Evolutionary conservation across 2,797 vertebrate species (phyloP).

Genomic region (Lophotriccus pileatus): DNA sequence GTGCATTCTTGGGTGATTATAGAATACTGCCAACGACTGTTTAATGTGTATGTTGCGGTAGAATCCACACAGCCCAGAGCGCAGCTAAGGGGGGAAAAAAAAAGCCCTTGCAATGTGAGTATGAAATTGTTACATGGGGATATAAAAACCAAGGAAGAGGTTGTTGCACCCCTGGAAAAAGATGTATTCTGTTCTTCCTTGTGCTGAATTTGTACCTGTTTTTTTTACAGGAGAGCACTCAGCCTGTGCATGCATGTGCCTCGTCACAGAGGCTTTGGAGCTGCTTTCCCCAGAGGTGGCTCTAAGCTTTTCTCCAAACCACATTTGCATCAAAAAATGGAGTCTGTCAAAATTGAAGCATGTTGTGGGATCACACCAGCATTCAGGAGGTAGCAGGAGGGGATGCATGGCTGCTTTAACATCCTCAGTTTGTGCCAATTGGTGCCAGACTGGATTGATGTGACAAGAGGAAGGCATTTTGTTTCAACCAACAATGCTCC

Average conservation of each 20-base stretch:
- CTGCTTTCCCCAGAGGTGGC: background rate
- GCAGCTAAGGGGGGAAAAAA: background rate
- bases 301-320: background rate
- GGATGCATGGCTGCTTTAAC: background rate
- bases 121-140: background rate
- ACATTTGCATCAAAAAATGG: background rate
- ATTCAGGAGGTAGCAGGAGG: background rate
- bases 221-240: background rate
- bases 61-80: rapidly evolving
- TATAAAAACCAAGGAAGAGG: background rate
- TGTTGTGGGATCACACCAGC: background rate
- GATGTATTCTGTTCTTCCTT: background rate
- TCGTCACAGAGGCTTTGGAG: background rate
- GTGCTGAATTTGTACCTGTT: background rate
- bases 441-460: background rate
- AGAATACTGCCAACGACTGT: background rate
- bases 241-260: rapidly evolving
- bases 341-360: background rate
- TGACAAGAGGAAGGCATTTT: background rate
- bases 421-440: background rate
- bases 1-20: slow-evolving; percentile 50
- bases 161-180: background rate
- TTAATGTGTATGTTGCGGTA: background rate
- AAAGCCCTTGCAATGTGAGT: background rate
- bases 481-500: background rate